phyloP scores from a whole-genome alignment of 2,888 invertebrate species.

The Eudasyphora cyanicolor region DNA sequence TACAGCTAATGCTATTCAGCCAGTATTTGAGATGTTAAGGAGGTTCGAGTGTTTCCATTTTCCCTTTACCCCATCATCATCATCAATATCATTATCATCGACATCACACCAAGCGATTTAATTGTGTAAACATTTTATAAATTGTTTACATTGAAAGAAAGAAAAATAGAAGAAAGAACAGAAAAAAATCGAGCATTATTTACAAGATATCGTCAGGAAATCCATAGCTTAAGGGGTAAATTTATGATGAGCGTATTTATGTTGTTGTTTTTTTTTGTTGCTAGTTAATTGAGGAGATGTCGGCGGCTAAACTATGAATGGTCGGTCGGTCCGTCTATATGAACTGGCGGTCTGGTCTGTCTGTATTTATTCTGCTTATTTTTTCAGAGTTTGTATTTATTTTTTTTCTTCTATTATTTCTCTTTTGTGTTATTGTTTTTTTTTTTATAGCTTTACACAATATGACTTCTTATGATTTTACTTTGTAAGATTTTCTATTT shows the following conservation, averaged over 20 bases:
- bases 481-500: not conserved
- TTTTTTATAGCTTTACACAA: not conserved
- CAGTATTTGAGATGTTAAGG: no score
- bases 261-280: no score
- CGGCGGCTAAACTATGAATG: not conserved
- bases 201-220: not conserved
- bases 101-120: conserved; percentile 5
- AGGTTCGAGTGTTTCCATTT: not conserved
- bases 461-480: not conserved
- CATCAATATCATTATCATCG: no score
- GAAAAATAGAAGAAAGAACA: not conserved
- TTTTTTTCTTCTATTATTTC: not conserved
- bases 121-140: conserved; percentile 28
- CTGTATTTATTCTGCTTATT: not conserved
- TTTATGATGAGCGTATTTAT: not conserved
- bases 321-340: not conserved
- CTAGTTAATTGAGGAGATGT: not conserved
- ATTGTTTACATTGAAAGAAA: conserved; percentile 15
- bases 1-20: no score
- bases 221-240: not conserved
- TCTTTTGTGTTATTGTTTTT: not conserved
- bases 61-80: not conserved
- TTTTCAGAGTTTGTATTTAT: not conserved
- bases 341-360: not conserved
- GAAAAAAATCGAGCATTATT: not conserved